Base-by-base conservation (phyloP, 92 coral and sea anemone genomes). In the Palythoa heliodiscus region DNA sequence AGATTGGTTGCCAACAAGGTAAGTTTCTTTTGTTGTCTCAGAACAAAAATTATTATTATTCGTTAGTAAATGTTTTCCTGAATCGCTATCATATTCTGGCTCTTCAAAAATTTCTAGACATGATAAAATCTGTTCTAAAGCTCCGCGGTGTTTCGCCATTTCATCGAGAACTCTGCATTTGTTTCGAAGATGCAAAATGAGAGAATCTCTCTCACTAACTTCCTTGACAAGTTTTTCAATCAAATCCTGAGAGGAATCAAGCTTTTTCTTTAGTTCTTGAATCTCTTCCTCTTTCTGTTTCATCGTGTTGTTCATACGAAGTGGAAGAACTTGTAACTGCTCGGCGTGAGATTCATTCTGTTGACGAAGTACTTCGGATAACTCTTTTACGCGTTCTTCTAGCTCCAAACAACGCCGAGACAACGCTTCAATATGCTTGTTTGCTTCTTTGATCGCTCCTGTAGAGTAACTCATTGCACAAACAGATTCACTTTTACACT, bases 371-470 rank as follows among this genome's bases (percentile, higher is more conserved):
- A 86, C 93, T 69, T 85, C 94, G 11, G 93, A 93, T 15, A 97
- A 73, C 71, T 93, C 97, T 64, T 91, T 89, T 13, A 93, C 94
- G 86, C 89, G 90, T 53, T 90, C 93, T 83, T 97, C 99, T 43
- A 97, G 87, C 54, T 93, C 96, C 11, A 92, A 83, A 58, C 92
- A 89, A 24, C 95, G 90, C 70, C 76, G 86, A 70, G 93, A 88
- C 78, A 97, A 83, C 0, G 94, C 93, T 86, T 89, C 89, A 82
- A 97, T 97, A 87, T 97, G 99, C 19, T 87, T 89, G 87, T 97
- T 97, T 17, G 99, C 98, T 77, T 97, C 99, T 66, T 91, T 92
- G 78, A 97, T 97, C 12, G 97, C 97, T n/a, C 91, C 96, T 14
- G 92, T 87, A 1, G 97, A 87, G 38, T 88, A 77, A 71, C 93